Conservation (phyloP, 2,113 vertebrate genomes). For the Australoheros scitulus region DNA sequence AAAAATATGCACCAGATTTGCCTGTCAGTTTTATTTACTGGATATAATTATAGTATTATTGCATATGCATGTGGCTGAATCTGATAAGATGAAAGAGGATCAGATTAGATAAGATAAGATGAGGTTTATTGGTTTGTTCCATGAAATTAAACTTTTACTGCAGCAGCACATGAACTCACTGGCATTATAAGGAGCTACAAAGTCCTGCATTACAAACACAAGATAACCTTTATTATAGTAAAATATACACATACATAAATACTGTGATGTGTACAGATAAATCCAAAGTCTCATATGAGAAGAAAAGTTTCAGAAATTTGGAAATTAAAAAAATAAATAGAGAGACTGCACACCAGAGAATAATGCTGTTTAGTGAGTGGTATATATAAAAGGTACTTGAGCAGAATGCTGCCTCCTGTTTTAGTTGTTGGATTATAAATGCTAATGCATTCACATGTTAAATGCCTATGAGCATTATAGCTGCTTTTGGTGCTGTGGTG, state of each 20-base stretch:
- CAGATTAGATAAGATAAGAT: background rate
- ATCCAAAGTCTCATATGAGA: background rate
- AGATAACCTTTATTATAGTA: background rate
- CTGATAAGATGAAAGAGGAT: background rate
- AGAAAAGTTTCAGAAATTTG: rapidly evolving
- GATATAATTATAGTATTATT: background rate
- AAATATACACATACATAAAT: background rate
- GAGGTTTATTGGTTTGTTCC: background rate
- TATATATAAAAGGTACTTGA: background rate
- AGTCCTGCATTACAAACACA: background rate
- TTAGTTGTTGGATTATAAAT: background rate
- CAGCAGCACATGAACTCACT: background rate
- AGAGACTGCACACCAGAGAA: background rate
- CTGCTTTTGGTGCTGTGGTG: background rate
- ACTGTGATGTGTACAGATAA: background rate
- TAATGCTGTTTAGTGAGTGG: background rate
- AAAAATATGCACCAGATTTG: rapidly evolving
- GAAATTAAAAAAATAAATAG: background rate
- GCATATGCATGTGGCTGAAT: background rate
- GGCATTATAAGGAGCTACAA: background rate
- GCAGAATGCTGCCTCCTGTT: background rate
- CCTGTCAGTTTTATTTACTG: background rate
- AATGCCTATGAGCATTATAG: background rate
- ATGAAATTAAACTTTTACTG: background rate
- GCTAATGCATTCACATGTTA: background rate